Conservation (phyloP, 2,888 invertebrate species). For the Trachelus iudaicus region DNA sequence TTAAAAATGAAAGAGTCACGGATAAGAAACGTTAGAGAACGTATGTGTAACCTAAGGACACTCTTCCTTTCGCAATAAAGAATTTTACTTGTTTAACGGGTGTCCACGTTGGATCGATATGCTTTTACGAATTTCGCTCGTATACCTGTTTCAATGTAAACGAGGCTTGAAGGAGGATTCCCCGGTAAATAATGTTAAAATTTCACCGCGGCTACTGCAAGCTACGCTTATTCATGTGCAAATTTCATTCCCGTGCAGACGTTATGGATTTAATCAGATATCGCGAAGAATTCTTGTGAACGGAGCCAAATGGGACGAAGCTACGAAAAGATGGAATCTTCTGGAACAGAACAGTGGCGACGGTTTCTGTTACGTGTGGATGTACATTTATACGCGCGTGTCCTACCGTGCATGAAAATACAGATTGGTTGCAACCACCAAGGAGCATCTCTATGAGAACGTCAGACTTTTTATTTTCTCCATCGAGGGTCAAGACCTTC, state of each 20-base stretch:
- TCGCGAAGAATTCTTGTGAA: neutral
- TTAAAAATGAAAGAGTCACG: neutral
- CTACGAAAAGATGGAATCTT: neutral
- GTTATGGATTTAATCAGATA: neutral
- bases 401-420: neutral
- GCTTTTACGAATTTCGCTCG: slow-evolving; percentile 9
- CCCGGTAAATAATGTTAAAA: neutral
- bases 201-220: neutral
- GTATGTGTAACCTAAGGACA: neutral
- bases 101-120: neutral
- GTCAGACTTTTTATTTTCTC: neutral
- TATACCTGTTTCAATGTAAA: neutral
- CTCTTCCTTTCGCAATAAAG: neutral
- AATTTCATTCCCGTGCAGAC: neutral
- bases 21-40: slow-evolving; percentile 1
- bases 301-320: neutral
- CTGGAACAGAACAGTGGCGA: neutral
- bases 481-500: neutral
- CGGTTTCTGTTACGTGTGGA: neutral
- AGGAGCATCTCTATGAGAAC: neutral
- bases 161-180: neutral
- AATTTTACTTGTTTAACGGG: neutral
- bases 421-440: neutral
- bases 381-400: neutral
- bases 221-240: neutral